Conservation (phyloP, 2,888 invertebrate species). For the Clostera curtula region DNA sequence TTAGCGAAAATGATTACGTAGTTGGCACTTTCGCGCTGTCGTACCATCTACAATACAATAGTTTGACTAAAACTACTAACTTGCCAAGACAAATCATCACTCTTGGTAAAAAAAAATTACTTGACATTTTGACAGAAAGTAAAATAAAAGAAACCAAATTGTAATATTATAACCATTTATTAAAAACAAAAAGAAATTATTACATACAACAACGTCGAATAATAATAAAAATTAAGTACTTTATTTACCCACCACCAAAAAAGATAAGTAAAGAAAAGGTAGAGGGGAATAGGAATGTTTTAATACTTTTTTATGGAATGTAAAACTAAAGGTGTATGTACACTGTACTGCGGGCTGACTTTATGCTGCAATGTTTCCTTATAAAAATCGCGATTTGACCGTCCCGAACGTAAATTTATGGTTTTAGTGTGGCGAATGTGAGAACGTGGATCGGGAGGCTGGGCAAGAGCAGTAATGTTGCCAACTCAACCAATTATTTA, state of each 20-base stretch:
- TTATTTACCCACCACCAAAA: conserved; percentile 52
- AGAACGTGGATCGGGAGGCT: no score
- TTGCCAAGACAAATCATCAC: conserved; percentile 10
- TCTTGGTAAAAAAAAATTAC: conserved; percentile 2
- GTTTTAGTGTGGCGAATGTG: no score
- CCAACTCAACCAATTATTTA: no score
- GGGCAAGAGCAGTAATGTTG: no score
- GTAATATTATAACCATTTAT: conserved; percentile 58
- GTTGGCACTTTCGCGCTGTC: conserved; percentile 45
- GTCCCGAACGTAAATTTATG: no score
- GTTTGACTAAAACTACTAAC: conserved; percentile 23
- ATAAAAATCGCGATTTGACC: no score
- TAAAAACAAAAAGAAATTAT: conserved; percentile 61
- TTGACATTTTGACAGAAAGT: conserved; percentile 7
- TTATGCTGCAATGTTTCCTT: no score
- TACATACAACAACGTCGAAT: conserved; percentile 45
- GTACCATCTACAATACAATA: conserved; percentile 6
- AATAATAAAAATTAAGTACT: conserved; percentile 47
- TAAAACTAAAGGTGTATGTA: conserved; percentile 10
- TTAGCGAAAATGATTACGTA: conserved; percentile 48
- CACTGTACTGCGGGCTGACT: conserved; percentile 2
- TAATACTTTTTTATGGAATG: conserved; percentile 14
- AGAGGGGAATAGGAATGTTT: conserved; percentile 21
- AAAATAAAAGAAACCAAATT: conserved; percentile 34
- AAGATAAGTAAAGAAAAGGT: conserved; percentile 22